Evolutionary conservation across 2,797 vertebrate species (phyloP).

Genomic region (Gallinago stenura): DNA sequence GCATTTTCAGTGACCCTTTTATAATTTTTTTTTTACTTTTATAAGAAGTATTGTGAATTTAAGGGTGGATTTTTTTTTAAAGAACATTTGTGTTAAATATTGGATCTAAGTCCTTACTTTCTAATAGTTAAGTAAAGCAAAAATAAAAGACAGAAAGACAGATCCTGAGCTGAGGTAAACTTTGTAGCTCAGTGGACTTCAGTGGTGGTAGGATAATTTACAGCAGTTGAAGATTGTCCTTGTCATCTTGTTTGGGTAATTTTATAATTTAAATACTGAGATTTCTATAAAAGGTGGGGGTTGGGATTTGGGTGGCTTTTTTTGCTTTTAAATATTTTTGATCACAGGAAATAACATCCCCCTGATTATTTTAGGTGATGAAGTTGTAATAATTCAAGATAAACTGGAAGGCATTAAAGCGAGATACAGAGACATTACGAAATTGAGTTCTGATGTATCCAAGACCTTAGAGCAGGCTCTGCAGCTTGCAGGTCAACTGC

Average conservation of each 20-base stretch:
- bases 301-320: not conserved
- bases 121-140: not conserved
- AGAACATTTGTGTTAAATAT: not conserved
- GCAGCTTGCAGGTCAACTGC: constrained; percentile 85
- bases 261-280: not conserved
- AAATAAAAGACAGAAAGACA: not conserved
- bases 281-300: not conserved
- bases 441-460: constrained; percentile 86
- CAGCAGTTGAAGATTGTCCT: not conserved
- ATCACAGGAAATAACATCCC: not conserved
- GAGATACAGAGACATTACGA: constrained; percentile 91
- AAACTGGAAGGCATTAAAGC: constrained; percentile 96
- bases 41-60: not conserved
- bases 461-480: constrained; percentile 89
- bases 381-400: constrained; percentile 96
- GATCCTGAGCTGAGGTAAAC: not conserved
- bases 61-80: not conserved
- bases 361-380: constrained; percentile 88
- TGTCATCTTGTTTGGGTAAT: not conserved
- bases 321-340: not conserved
- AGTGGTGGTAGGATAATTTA: not conserved
- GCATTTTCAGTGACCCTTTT: not conserved
- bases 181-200: not conserved
- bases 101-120: not conserved
- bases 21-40: not conserved